Percentiles rank a stretch among this genome's conserved stretches.
phyloP scores from a whole-genome alignment of 2,113 vertebrate species.

The Pelecanoides urinatrix region DNA sequence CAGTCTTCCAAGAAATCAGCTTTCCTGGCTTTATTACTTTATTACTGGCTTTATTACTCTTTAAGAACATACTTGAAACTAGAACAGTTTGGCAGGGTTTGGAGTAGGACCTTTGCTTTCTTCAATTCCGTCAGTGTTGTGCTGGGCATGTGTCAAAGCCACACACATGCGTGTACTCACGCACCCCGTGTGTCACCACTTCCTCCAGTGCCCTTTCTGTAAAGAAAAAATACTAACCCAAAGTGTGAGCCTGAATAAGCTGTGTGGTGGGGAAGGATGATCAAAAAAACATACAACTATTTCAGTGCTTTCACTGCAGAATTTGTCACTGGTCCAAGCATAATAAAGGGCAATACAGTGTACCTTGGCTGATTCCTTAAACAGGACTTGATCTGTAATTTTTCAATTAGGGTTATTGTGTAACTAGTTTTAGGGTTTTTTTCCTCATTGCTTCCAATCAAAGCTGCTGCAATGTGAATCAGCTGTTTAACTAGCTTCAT shows the following conservation, averaged over 20 bases:
- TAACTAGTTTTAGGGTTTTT: neutral
- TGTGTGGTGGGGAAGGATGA: neutral
- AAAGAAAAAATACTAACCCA: neutral
- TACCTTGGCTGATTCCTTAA: neutral
- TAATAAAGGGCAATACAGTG: neutral
- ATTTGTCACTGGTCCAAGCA: neutral
- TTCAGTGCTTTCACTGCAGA: neutral
- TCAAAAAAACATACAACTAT: neutral
- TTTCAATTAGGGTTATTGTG: neutral
- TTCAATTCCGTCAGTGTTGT: neutral
- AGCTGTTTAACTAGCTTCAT: neutral
- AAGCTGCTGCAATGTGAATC: neutral
- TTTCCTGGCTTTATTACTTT: neutral
- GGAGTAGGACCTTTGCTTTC: neutral
- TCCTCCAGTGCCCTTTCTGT: neutral
- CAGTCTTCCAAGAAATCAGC: neutral
- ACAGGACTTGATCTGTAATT: neutral
- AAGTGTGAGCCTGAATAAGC: neutral
- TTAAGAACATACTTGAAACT: neutral
- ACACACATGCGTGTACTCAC: accelerated
- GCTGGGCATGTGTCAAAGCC: neutral
- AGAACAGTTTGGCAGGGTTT: neutral
- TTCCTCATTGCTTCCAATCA: neutral
- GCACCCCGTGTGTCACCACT: neutral
- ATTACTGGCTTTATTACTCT: neutral